phyloP scores from a whole-genome alignment of 2,797 vertebrate species.

The Chelon auratus region DNA sequence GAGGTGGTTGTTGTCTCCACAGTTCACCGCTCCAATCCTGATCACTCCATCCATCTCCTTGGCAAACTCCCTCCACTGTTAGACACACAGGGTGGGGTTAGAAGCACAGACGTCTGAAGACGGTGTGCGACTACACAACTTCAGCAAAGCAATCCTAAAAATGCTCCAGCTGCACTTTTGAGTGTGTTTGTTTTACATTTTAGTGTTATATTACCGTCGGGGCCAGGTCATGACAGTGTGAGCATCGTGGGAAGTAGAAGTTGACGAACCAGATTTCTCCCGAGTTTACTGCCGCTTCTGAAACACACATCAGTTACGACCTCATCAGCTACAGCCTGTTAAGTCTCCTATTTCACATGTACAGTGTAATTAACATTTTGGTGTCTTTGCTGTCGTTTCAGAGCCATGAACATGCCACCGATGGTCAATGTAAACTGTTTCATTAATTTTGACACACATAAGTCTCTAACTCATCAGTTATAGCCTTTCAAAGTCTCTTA shows the following conservation, averaged over 20 bases:
- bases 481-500: too few relatives aligned
- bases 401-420: neutral
- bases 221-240: constrained; percentile 96
- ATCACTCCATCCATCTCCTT: constrained; percentile 97
- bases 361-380: too few relatives aligned
- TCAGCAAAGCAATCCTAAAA: neutral
- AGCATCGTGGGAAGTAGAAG: constrained; percentile 97
- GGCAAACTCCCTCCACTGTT: constrained; percentile 96
- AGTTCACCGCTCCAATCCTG: constrained; percentile 96
- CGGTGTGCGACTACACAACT: neutral
- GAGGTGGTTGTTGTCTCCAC: constrained; percentile 93
- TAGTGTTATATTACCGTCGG: constrained; percentile 86
- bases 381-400: neutral
- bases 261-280: constrained; percentile 99
- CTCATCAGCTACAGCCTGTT: neutral
- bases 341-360: too few relatives aligned
- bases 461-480: too few relatives aligned
- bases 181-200: neutral
- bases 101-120: neutral
- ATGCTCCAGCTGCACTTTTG: neutral
- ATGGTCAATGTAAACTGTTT: neutral
- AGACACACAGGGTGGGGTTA: neutral
- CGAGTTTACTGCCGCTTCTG: constrained; percentile 95
- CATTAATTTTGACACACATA: too few relatives aligned
- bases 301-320: constrained; percentile 37